phyloP scores from a whole-genome alignment of 2,888 invertebrate species.

The Stenurella melanura region DNA sequence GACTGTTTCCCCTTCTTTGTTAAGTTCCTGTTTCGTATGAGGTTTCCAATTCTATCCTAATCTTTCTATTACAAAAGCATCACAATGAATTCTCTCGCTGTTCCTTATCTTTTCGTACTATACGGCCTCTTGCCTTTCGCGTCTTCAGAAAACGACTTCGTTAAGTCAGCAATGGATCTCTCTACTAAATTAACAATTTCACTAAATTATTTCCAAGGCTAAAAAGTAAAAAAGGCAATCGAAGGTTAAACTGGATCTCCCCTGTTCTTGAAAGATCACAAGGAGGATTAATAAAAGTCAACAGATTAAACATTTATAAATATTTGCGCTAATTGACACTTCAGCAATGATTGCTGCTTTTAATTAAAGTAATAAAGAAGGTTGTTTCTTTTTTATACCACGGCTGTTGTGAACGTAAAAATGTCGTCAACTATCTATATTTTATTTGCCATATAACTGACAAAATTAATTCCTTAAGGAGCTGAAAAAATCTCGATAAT shows the following conservation, averaged over 20 bases:
- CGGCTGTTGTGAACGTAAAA: not conserved
- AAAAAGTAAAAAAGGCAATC: conserved; percentile 30
- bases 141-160: conserved; percentile 39
- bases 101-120: conserved; percentile 57
- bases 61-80: conserved; percentile 65
- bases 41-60: conserved; percentile 65
- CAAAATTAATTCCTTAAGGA: too few species aligned
- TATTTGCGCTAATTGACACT: not conserved
- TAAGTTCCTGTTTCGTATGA: conserved; percentile 56
- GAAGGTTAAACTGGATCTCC: conserved; percentile 6
- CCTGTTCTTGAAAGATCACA: not conserved
- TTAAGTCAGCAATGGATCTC: conserved; percentile 48
- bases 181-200: conserved; percentile 47
- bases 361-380: not conserved
- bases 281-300: conserved; percentile 2
- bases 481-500: too few species aligned
- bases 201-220: conserved; percentile 49
- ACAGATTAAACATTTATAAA: conserved; percentile 4
- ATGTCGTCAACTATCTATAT: too few species aligned
- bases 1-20: conserved; percentile 50
- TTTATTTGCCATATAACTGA: too few species aligned
- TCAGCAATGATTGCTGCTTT: not conserved
- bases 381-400: not conserved
- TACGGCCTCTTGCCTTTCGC: conserved; percentile 47
- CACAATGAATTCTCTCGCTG: conserved; percentile 63